These are phyloP conservation scores for Barnardius zonarius DNA, from an alignment of 2,113 vertebrate genomes.

Conservation along the genomic window DNA sequence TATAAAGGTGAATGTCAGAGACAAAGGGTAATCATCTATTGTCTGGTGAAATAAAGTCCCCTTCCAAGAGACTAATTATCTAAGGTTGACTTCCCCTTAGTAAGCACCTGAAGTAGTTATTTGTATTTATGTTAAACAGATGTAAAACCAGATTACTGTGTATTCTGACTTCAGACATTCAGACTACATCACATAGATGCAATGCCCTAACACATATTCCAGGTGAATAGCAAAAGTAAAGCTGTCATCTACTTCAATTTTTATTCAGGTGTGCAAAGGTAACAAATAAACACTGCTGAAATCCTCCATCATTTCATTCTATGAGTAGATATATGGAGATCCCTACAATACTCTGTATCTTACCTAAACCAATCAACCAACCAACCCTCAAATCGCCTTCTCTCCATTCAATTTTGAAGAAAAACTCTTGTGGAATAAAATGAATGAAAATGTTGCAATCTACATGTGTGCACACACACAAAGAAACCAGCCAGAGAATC, in stretches of 20 bases:
- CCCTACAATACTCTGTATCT: not conserved
- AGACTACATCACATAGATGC: not conserved
- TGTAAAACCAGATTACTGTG: not conserved
- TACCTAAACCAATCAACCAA: not conserved
- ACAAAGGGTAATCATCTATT: not conserved
- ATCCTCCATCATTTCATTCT: not conserved
- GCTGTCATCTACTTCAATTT: not conserved
- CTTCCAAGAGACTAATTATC: not conserved
- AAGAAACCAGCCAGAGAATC: not conserved
- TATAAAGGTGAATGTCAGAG: not conserved
- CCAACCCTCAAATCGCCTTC: not conserved
- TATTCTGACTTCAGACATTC: not conserved
- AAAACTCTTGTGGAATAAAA: not conserved
- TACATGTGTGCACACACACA: accelerated
- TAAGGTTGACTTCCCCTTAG: not conserved
- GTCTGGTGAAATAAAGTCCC: not conserved
- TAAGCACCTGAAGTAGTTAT: not conserved
- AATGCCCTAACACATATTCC: not conserved
- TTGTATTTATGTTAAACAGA: constrained; percentile 15
- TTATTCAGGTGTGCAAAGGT: not conserved
- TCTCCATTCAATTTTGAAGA: not conserved
- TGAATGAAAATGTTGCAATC: not conserved
- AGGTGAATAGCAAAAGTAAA: not conserved
- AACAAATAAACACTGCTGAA: not conserved
- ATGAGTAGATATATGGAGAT: not conserved